Percentiles rank a stretch among this genome's conserved stretches.
Evolutionary conservation across 1,140 invertebrate genomes (phyloP).

Genomic region (Nasonia vitripennis): DNA sequence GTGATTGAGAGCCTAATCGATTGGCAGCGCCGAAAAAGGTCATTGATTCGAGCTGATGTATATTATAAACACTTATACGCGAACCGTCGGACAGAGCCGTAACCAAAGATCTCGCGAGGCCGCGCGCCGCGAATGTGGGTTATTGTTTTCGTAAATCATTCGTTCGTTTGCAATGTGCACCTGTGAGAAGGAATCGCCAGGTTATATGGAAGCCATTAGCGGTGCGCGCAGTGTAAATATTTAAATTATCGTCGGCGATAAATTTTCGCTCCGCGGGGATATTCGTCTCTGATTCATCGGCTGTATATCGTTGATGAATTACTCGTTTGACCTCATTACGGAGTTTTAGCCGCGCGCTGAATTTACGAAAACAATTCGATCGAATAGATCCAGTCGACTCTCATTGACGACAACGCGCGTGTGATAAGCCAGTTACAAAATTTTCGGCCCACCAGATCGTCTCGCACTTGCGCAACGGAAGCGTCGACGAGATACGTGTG

Average conservation of each 20-base stretch:
- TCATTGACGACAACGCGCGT: too few species aligned
- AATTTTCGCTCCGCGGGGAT: neutral
- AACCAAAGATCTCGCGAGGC: neutral
- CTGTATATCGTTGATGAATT: neutral
- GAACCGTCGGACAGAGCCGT: neutral
- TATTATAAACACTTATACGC: neutral
- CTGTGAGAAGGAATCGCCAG: neutral
- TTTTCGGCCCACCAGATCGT: constrained; percentile 55
- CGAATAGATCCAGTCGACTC: too few species aligned
- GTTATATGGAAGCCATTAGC: constrained; percentile 12
- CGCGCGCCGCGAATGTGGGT: constrained; percentile 24
- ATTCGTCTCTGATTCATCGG: constrained; percentile 9
- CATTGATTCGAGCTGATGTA: neutral
- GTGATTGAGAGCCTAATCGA: neutral
- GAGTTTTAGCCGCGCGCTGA: neutral
- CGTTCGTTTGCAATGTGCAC: neutral
- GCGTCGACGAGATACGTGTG: too few species aligned
- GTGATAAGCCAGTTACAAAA: constrained; percentile 34
- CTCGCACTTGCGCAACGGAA: constrained; percentile 53
- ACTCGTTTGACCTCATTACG: constrained; percentile 12
- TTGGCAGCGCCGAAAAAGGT: neutral
- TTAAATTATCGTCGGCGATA: constrained; percentile 17
- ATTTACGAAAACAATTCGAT: too few species aligned
- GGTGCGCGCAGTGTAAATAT: neutral
- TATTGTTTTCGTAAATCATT: constrained; percentile 48